Base-by-base conservation (phyloP, 1,140 invertebrate species). In the Trachymyrmex septentrionalis region DNA sequence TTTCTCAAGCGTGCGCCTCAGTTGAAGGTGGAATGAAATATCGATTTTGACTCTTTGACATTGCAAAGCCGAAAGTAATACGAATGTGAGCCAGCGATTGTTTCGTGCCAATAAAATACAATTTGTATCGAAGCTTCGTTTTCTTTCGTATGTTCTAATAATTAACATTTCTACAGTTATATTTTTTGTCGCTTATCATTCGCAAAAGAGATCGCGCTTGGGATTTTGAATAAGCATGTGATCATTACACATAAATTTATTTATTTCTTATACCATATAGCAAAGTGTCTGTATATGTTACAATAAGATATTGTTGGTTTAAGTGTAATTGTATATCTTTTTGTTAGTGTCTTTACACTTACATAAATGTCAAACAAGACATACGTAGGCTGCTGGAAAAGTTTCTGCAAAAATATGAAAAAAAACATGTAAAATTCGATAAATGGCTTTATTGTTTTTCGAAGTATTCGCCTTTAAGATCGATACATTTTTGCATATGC, bases 1-100 rank as follows among this genome's bases (percentile, higher is more conserved):
- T 30, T 55, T 48, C 38, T 72, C 53, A 30, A 59, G 64, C 30
- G 34, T 16, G n/a, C 59, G n/a, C 24, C 73, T 63, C 7, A 55
- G 19, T 14, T 30, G 24, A 44, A 75, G 44, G 50, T 59, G 24
- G 21, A 73, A 48, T 34, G 16, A 12, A 59, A 16, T 27, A 57
- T 72, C 50, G 16, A 82, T 72, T 59, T 16, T 10, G 10, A 38
- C 55, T 3, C n/a, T 59, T 50, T 24, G 53, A 84, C 7, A 24
- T 12, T 48, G 16, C 19, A 64, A 64, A 77, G 16, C 21, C 34
- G 24, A 19, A 64, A 77, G 24, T 64, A 77, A 64, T 64, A 16
- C 5, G 75, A 64, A 14, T 9, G 38, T 27, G 57, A 64, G 59
- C 9, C 24, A 14, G 16, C 34, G 16, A 64, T 34, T 78, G 59